A percentile compares a stretch with the other conserved stretches of the same genome.
phyloP scores from a whole-genome alignment of 1,140 invertebrate genomes.

The Bombus fervidus region DNA sequence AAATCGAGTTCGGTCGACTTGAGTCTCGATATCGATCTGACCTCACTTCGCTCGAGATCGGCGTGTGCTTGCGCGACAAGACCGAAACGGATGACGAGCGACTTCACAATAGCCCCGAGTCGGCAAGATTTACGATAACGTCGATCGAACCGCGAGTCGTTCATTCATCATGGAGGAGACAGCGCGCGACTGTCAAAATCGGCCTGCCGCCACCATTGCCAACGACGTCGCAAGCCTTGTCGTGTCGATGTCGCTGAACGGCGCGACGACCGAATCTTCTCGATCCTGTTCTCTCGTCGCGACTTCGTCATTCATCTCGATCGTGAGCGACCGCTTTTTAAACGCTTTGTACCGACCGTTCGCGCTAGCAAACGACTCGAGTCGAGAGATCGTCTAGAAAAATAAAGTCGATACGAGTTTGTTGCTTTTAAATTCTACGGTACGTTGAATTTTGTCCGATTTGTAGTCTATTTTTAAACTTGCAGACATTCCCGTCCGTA shows the following conservation, averaged over 20 bases:
- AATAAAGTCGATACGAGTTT: not conserved
- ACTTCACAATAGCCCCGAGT: constrained; percentile 64
- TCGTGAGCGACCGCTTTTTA: not conserved
- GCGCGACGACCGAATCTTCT: constrained; percentile 11
- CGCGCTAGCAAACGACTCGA: not conserved
- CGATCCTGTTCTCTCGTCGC: not conserved
- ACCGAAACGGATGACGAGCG: constrained; percentile 55
- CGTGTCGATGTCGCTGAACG: constrained; percentile 39
- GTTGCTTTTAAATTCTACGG: not conserved
- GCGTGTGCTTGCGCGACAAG: constrained; percentile 48
- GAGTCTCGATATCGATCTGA: constrained; percentile 63
- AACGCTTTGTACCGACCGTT: not conserved
- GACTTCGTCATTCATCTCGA: constrained; percentile 13
- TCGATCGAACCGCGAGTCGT: constrained; percentile 67
- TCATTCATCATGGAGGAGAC: constrained; percentile 62
- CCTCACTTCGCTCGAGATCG: constrained; percentile 63
- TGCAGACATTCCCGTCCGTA: too few species aligned
- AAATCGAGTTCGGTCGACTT: constrained; percentile 47
- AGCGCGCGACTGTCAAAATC: constrained; percentile 61
- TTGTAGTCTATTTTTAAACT: not conserved
- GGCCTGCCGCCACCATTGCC: not conserved
- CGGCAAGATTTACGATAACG: constrained; percentile 66
- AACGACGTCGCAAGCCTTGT: constrained; percentile 10
- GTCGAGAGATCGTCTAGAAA: not conserved
- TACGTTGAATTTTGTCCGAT: not conserved